Conservation (phyloP, 2,797 vertebrate species). For the Pseudochirops corinnae region DNA sequence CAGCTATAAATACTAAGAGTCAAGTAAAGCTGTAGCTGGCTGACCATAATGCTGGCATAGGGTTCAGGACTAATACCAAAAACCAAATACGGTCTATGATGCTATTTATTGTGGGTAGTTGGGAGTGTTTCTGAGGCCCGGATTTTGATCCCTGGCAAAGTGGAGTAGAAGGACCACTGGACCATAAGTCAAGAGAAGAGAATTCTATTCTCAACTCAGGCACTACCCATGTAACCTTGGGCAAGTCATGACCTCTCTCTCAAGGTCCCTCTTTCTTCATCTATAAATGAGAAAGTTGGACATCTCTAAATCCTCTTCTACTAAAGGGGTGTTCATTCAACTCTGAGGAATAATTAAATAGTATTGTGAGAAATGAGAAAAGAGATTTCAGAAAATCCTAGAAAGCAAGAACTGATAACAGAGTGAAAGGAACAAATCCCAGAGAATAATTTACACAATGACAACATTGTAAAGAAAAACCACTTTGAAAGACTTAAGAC, state of each 20-base stretch:
- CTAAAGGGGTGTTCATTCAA: no score
- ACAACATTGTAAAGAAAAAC: background rate
- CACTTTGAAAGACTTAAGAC: background rate
- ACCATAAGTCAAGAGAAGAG: background rate
- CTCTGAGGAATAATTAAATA: background rate
- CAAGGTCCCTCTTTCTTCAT: background rate
- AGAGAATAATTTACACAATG: background rate
- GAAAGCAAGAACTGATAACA: background rate
- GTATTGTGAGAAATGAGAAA: background rate
- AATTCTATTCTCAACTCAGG: background rate
- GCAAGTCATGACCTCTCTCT: background rate
- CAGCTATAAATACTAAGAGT: conserved; percentile 15
- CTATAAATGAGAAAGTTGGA: background rate
- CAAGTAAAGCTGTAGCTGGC: conserved; percentile 30
- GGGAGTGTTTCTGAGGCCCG: background rate
- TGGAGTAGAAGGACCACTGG: background rate
- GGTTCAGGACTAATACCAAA: background rate
- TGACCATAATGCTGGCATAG: background rate
- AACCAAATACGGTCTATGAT: background rate
- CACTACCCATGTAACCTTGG: background rate
- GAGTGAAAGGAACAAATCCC: background rate
- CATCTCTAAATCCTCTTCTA: no score
- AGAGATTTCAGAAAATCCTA: background rate
- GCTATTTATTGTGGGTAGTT: background rate
- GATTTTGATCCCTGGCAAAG: background rate